A percentile compares a stretch with the other conserved stretches of the same genome.
These are phyloP conservation scores for Salmo trutta DNA, from an alignment of 2,797 vertebrate species.

Conservation along the genomic window DNA sequence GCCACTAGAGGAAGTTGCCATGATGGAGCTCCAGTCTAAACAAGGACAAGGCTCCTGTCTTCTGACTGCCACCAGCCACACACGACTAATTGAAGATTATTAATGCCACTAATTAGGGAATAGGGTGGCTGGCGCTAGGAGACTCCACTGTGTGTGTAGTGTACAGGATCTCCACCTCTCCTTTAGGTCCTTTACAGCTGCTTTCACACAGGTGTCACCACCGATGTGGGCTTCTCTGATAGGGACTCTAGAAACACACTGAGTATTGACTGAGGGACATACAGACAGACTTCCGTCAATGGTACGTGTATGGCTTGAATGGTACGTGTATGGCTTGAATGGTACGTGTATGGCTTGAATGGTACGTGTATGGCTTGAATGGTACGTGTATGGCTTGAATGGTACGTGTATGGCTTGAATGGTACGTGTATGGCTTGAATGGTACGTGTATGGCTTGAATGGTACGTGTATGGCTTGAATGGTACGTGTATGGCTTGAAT, in stretches of 20 bases:
- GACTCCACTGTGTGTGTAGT: constrained; percentile 37
- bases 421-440: neutral
- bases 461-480: neutral
- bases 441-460: neutral
- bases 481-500: neutral
- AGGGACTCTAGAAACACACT: neutral
- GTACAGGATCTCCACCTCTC: neutral
- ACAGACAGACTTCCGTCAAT: neutral
- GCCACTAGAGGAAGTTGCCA: constrained; percentile 57
- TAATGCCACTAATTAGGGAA: constrained; percentile 67
- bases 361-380: neutral
- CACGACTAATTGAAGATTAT: constrained; percentile 62
- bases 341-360: neutral
- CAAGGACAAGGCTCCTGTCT: neutral
- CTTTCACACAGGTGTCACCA: neutral
- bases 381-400: neutral
- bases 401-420: neutral
- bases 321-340: neutral
- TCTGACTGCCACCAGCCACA: constrained; percentile 34
- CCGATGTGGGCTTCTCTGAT: neutral
- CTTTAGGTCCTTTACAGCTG: neutral
- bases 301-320: neutral
- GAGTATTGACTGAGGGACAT: no score
- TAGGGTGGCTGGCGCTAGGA: constrained; percentile 43
- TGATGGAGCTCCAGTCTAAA: constrained; percentile 25